A percentile compares a stretch with the other conserved stretches of the same genome.
Conservation (phyloP, 2,797 vertebrate genomes). For the Anguilla marmorata region DNA sequence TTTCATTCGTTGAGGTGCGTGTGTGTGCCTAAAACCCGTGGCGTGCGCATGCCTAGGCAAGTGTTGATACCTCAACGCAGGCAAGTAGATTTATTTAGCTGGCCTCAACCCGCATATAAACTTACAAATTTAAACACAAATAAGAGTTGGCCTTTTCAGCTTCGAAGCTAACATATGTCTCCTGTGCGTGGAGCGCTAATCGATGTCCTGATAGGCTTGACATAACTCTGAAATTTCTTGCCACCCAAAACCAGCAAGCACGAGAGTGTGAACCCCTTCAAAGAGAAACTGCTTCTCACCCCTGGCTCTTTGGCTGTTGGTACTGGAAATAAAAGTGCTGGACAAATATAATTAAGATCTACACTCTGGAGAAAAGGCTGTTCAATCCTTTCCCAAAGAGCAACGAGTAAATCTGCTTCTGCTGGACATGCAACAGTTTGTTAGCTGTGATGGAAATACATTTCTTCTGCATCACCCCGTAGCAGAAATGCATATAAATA, state of each 20-base stretch:
- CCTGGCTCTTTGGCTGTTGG: neutral
- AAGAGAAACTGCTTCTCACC: neutral
- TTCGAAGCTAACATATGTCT: neutral
- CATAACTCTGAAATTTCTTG: neutral
- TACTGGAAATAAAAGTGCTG: neutral
- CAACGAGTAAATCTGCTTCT: neutral
- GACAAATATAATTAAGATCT: neutral
- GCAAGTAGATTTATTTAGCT: neutral
- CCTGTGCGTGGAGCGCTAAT: neutral
- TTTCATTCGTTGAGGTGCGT: neutral
- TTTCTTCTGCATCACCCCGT: neutral
- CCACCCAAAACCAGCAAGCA: neutral
- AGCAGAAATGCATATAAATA: neutral
- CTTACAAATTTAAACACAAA: neutral
- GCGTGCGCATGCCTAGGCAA: neutral
- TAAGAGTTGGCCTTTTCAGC: neutral
- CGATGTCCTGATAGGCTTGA: neutral
- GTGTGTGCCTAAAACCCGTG: neutral
- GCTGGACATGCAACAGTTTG: neutral
- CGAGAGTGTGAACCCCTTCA: neutral
- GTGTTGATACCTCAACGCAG: neutral
- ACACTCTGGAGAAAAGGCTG: neutral
- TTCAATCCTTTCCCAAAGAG: neutral
- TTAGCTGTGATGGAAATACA: neutral
- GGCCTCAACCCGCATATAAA: neutral